Conservation (phyloP, 1,140 invertebrate species). For the Orchestia grillus region DNA sequence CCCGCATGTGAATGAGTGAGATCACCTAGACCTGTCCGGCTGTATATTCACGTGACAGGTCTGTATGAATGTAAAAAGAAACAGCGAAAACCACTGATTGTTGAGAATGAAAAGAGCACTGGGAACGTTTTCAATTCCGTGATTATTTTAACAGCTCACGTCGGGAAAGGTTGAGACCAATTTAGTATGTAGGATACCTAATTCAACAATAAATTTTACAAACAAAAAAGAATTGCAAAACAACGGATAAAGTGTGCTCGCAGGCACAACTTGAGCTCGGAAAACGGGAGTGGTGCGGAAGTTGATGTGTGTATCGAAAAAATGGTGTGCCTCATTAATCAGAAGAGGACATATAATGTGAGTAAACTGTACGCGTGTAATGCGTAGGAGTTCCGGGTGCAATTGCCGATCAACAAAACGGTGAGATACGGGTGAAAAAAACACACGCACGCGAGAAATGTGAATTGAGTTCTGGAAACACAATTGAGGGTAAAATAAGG, state of each 20-base stretch:
- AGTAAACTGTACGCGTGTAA: background rate
- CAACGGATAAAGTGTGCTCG: background rate
- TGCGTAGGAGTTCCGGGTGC: background rate
- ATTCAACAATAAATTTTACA: background rate
- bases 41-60: background rate
- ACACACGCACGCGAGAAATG: background rate
- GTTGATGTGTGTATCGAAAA: background rate
- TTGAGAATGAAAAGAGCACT: background rate
- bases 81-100: background rate
- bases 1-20: background rate
- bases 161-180: background rate
- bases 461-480: background rate
- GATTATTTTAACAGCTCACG: background rate
- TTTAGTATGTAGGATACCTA: background rate
- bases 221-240: background rate
- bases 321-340: background rate
- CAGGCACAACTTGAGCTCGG: background rate
- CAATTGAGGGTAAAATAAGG: background rate
- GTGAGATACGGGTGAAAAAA: background rate
- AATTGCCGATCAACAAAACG: background rate
- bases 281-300: background rate
- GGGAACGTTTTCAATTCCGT: background rate
- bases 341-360: background rate
- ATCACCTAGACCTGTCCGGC: background rate
- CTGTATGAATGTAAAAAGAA: background rate